phyloP scores from a whole-genome alignment of 2,113 vertebrate species.

The Zingel zingel region DNA sequence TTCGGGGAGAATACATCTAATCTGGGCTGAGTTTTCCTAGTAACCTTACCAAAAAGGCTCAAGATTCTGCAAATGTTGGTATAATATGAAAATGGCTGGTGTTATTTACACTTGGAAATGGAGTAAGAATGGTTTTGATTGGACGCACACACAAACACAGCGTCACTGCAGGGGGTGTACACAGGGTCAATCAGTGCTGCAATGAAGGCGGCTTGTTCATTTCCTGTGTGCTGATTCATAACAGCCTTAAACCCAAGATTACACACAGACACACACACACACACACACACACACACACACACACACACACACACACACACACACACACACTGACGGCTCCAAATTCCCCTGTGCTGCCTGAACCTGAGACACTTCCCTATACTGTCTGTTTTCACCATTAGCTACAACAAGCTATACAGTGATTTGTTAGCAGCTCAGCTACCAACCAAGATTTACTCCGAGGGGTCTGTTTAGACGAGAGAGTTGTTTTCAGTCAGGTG shows the following conservation, averaged over 20 bases:
- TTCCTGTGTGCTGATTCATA: constrained; percentile 46
- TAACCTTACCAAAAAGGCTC: too few relatives aligned
- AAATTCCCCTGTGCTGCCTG: background rate
- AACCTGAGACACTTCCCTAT: background rate
- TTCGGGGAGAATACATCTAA: too few relatives aligned
- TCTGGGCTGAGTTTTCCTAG: too few relatives aligned
- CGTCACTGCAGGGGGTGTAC: background rate
- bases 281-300: background rate
- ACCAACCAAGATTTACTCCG: background rate
- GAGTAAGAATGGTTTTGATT: background rate
- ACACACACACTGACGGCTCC: background rate
- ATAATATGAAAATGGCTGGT: too few relatives aligned
- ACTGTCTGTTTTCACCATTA: constrained; percentile 25
- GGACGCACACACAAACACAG: constrained; percentile 7
- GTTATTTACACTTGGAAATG: background rate
- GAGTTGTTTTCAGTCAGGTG: background rate
- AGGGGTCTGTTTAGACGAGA: background rate
- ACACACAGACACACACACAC: background rate
- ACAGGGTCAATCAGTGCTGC: background rate
- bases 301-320: background rate
- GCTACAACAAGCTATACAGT: constrained; percentile 20
- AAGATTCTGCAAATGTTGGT: too few relatives aligned
- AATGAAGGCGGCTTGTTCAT: constrained; percentile 27
- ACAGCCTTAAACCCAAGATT: constrained; percentile 10
- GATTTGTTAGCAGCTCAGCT: constrained; percentile 19